These are phyloP conservation scores for Osmerus eperlanus DNA, from an alignment of 2,113 vertebrate species.

Conservation along the genomic window DNA sequence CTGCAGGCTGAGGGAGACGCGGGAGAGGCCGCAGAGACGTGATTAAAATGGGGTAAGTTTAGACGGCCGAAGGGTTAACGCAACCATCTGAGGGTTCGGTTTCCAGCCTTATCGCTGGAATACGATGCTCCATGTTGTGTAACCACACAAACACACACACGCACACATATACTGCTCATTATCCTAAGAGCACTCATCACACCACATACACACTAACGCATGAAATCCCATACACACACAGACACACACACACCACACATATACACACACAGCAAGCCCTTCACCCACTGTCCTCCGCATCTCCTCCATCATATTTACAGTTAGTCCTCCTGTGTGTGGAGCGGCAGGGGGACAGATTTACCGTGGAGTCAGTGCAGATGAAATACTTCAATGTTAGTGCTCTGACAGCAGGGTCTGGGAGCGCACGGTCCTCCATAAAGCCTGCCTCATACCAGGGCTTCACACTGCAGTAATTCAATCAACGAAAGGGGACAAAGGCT, in stretches of 20 bases:
- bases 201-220: not conserved
- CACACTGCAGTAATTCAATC: slow-evolving; percentile 51
- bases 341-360: slow-evolving; percentile 47
- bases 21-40: slow-evolving; percentile 35
- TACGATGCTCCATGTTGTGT: slow-evolving; percentile 13
- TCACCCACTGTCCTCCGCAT: not conserved
- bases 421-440: slow-evolving; percentile 39
- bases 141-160: not conserved
- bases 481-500: slow-evolving; percentile 23
- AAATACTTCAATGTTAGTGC: slow-evolving; percentile 49
- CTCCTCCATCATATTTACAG: slow-evolving; percentile 30
- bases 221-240: not conserved
- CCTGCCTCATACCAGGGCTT: slow-evolving; percentile 12
- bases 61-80: slow-evolving; percentile 36
- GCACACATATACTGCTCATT: not conserved
- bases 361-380: slow-evolving; percentile 22
- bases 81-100: slow-evolving; percentile 23
- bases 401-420: slow-evolving; percentile 33
- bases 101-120: slow-evolving; percentile 42
- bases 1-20: slow-evolving; percentile 35
- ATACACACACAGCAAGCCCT: not conserved
- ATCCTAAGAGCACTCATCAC: not conserved
- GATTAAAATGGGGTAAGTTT: slow-evolving; percentile 73
- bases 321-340: slow-evolving; percentile 29
- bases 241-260: not conserved